Evolutionary conservation across 1,140 invertebrate genomes (phyloP).

Genomic region (Phenacoccus solenopsis): DNA sequence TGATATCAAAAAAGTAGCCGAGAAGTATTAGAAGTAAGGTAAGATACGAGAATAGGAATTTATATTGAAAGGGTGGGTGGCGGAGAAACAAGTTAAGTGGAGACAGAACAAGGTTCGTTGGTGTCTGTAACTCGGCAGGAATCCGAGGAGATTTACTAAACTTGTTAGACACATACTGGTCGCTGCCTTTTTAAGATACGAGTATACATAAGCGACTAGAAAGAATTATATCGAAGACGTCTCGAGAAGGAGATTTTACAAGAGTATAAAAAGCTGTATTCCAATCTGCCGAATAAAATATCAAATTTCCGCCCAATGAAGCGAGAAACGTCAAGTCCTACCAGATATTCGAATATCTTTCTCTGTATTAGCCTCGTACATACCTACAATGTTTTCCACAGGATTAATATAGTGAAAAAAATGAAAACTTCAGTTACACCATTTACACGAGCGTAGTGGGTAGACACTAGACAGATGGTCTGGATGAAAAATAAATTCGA

Average conservation of each 20-base stretch:
- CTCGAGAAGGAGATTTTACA: not conserved
- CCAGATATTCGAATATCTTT: too few species aligned
- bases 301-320: too few species aligned
- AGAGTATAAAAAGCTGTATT: not conserved
- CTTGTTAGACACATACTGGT: constrained; percentile 1
- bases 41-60: not conserved
- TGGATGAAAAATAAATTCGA: not conserved
- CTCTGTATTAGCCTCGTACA: too few species aligned
- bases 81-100: constrained; percentile 1
- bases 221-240: not conserved
- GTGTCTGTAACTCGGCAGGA: not conserved
- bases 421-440: too few species aligned
- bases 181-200: not conserved
- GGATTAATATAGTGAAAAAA: too few species aligned
- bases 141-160: not conserved
- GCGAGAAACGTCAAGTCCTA: too few species aligned
- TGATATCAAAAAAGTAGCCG: constrained; percentile 1
- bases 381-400: too few species aligned
- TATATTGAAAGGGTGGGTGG: constrained; percentile 1
- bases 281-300: too few species aligned
- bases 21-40: too few species aligned
- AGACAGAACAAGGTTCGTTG: constrained; percentile 1
- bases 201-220: not conserved
- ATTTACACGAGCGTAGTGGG: too few species aligned
- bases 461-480: too few species aligned